Base-by-base conservation (phyloP, 2,888 invertebrate species). In the Cataglyphis cursor region DNA sequence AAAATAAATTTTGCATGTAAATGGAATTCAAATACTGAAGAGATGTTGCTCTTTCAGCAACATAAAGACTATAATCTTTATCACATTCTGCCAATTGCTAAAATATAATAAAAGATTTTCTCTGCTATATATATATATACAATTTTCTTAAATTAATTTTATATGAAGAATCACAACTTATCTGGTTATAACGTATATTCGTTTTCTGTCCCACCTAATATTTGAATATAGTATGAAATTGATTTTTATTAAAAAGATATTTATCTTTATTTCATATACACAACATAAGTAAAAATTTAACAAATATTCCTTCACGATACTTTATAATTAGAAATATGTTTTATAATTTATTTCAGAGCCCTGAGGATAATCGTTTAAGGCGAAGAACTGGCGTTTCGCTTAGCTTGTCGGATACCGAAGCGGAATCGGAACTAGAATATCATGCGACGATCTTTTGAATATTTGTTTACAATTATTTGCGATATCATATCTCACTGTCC, bases 391-490 rank as follows among this genome's bases (percentile, higher is more conserved):
- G 97, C 18, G 97, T 97, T 64, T 98, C 98, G 1, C 95, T 98
- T 18, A 98, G 98, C 5, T 95, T 98, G 0, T 98, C 98, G 0
- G 98, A 98, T 93, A 97, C 97, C 91, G 98, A 98, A 94, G 95
- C 97, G 85, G 98, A 97, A 93, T 97, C 97, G 0, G 97, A 97
- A 87, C 86, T 95, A 74, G 95, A 95, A 72, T 96, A 94, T 81
- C 93, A 90, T 85, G 85, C 93, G 61, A 93, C 94, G 86, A 90
- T 94, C 51, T 94, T 94, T 90, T 94, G 85, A 92, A n/a, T 65
- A 86, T 64, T 62, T 75, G n/a, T 44, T 61, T 59, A 70, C 21
- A 44, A 59, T 70, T 57, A 31, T 44, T 12, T 12, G 15, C 10
- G 24, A 61, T 48, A 66, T 41, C 8, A 15, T 66, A 54, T 54